Evolutionary conservation across 2,888 invertebrate genomes (phyloP).

Genomic region (Volucella zonaria): DNA sequence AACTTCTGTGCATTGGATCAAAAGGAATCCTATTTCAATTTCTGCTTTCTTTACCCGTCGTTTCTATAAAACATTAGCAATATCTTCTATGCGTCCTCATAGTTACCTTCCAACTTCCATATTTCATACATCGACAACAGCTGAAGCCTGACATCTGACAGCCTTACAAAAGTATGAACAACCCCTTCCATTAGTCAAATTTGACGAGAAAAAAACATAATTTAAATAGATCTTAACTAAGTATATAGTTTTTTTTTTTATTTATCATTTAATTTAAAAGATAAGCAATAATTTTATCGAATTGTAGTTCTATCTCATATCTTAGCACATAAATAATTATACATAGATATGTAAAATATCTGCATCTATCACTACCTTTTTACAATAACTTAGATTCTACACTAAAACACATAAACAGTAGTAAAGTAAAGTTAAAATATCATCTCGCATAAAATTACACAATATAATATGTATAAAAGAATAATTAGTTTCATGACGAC

Average conservation of each 20-base stretch:
- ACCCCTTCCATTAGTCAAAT: too few relatives aligned
- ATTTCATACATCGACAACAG: too few relatives aligned
- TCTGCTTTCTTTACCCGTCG: too few relatives aligned
- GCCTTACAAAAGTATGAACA: too few relatives aligned
- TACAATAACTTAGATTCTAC: constrained; percentile 65
- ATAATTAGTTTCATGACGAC: constrained; percentile 12
- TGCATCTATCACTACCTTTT: constrained; percentile 61
- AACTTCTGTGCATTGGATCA: too few relatives aligned
- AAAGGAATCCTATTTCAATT: too few relatives aligned
- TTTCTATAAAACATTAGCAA: too few relatives aligned
- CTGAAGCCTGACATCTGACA: too few relatives aligned
- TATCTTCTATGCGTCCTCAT: too few relatives aligned
- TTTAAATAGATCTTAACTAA: constrained; percentile 70
- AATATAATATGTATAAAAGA: constrained; percentile 30
- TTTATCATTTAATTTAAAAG: constrained; percentile 60
- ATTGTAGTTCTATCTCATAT: constrained; percentile 35
- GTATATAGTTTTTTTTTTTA: constrained; percentile 54
- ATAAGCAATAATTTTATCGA: constrained; percentile 50
- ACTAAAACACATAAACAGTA: constrained; percentile 25
- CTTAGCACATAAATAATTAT: constrained; percentile 66
- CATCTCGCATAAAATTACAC: constrained; percentile 51
- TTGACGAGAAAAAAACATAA: neutral
- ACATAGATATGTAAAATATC: constrained; percentile 51
- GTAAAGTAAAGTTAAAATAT: constrained; percentile 44
- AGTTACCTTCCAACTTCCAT: too few relatives aligned